Evolutionary conservation across 1,140 invertebrate genomes (phyloP).

Genomic region (Mesaphorura yosii): DNA sequence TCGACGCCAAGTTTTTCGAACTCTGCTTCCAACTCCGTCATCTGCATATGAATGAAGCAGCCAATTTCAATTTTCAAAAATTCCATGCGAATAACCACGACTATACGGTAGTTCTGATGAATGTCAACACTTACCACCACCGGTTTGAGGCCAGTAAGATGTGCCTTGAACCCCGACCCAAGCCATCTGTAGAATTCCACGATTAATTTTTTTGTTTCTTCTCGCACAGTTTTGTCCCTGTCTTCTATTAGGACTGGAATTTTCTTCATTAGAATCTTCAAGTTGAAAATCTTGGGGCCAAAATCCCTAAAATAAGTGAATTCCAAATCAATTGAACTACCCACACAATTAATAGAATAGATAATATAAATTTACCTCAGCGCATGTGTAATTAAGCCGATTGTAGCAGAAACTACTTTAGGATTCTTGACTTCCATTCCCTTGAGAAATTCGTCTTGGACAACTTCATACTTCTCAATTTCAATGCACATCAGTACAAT

Average conservation of each 20-base stretch:
- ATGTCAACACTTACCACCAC: constrained; percentile 47
- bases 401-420: constrained; percentile 78
- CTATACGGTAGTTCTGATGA: not conserved
- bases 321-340: constrained; percentile 11
- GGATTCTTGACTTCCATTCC: constrained; percentile 92
- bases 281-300: constrained; percentile 77
- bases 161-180: constrained; percentile 71
- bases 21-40: constrained; percentile 76
- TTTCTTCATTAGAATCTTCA: constrained; percentile 83
- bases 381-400: constrained; percentile 59
- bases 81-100: not conserved
- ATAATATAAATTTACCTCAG: constrained; percentile 44
- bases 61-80: not conserved
- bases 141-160: constrained; percentile 72
- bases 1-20: constrained; percentile 64
- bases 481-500: constrained; percentile 87
- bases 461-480: constrained; percentile 85
- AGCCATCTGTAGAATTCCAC: constrained; percentile 91
- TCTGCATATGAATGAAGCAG: constrained; percentile 36
- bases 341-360: constrained; percentile 1
- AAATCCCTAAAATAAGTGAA: constrained; percentile 52
- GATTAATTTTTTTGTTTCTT: constrained; percentile 76
- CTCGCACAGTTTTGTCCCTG: constrained; percentile 79
- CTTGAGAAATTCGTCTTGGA: constrained; percentile 82
- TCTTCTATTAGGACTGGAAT: constrained; percentile 72